Evolutionary conservation across 2,888 invertebrate genomes (phyloP), one percentile per base, ranked within the genome.

Genomic region (Mimas tiliae): DNA sequence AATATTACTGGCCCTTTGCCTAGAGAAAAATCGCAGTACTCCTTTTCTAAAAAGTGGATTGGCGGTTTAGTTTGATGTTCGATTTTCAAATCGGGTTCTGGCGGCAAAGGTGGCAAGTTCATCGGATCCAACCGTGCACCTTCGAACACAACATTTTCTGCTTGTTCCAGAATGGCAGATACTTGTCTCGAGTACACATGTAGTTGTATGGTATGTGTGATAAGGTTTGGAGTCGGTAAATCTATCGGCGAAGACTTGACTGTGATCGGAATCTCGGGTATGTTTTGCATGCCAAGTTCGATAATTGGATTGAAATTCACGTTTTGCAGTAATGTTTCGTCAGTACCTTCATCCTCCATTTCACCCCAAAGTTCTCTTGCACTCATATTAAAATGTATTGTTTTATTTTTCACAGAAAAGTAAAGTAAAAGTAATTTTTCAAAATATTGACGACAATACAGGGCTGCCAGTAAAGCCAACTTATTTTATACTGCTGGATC

Each of bases 301-400:
- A 94, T 94, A 19, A 94, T 91, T 0, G 94, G 94, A 68, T 91
- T 92, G 70, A 94, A 94, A 72, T 94, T 93, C 2, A 93, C 93
- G 63, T 84, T 91, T 70, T 92, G 91, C 27, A 90, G 72, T 70
- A 90, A 72, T 0, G 85, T 80, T 63, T 91, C 88, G 63, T 91
- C 88, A 38, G 81, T 80, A 58, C 77, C 82, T 64, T 87, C 87
- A 27, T 88, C 84, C 70, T 91, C 91, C 68, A 91, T 83, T 79
- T 91, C 91, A 42, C 93, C 93, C 93, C 93, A 93, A 14, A 87
- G 82, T 64, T 88, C 86, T 78, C 82, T 84, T 65, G 83, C 62
- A 51, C 80, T 72, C 91, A 90, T 89, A 67, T 70, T 70, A 65
- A 21, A 14, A 12, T 34, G 50, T 62, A 21, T 3, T 34, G 14